Conservation (phyloP, 2,888 invertebrate species). For the Orchesella flavescens region DNA sequence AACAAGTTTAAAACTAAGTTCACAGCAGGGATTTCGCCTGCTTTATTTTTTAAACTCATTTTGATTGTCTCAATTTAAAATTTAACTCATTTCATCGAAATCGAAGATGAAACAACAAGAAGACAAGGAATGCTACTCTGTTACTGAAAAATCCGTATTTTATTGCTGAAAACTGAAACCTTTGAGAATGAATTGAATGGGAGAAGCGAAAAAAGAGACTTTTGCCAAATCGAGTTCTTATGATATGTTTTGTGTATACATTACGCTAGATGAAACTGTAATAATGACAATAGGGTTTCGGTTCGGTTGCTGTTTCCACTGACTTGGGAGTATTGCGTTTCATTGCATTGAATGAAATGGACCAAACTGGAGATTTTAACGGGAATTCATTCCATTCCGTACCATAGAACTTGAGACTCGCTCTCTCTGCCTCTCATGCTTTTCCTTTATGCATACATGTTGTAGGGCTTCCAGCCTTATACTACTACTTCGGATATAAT, state of each 20-base stretch:
- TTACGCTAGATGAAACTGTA: background rate
- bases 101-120: background rate
- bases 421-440: background rate
- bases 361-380: constrained; percentile 1
- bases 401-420: background rate
- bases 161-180: background rate
- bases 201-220: background rate
- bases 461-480: too few species aligned
- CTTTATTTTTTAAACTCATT: background rate
- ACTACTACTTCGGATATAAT: too few species aligned
- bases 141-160: background rate
- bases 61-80: background rate
- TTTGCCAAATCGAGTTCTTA: constrained; percentile 1
- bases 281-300: background rate
- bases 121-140: background rate
- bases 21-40: background rate
- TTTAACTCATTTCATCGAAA: background rate
- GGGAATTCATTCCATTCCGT: constrained; percentile 1
- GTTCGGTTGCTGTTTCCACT: too few species aligned
- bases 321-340: background rate
- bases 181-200: background rate
- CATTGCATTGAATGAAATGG: background rate
- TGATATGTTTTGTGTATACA: background rate
- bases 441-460: too few species aligned
- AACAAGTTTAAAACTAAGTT: background rate